These are phyloP conservation scores for Latrodectus hesperus DNA, from an alignment of 2,888 invertebrate species.

Conservation along the genomic window DNA sequence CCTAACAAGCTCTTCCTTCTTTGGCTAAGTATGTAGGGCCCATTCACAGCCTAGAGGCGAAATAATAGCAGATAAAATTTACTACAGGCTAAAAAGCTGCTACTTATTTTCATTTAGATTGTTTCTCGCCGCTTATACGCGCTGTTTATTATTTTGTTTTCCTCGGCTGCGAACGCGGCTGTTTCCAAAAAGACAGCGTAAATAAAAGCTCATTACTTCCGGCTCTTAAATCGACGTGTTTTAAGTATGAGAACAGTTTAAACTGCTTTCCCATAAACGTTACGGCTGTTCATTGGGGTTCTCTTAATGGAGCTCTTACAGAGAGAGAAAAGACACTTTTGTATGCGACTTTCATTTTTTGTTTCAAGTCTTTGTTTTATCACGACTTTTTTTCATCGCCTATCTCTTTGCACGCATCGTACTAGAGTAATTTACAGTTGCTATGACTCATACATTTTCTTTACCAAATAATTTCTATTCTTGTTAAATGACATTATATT, in stretches of 20 bases:
- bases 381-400: not conserved
- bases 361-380: not conserved
- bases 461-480: too few species aligned
- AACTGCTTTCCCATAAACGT: constrained; percentile 56
- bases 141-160: not conserved
- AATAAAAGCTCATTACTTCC: constrained; percentile 57
- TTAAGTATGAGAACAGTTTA: constrained; percentile 59
- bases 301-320: constrained; percentile 29
- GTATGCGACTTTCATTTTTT: not conserved
- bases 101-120: constrained; percentile 62
- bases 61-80: constrained; percentile 57
- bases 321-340: not conserved
- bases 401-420: too few species aligned
- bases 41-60: constrained; percentile 1
- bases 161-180: constrained; percentile 7
- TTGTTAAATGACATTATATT: too few species aligned
- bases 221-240: constrained; percentile 38
- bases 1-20: constrained; percentile 29
- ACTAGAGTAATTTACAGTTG: too few species aligned
- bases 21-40: not conserved
- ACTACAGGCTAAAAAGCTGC: constrained; percentile 26
- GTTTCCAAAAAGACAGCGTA: constrained; percentile 24
- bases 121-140: constrained; percentile 14
- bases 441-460: too few species aligned
- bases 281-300: constrained; percentile 51